Evolutionary conservation across 2,888 invertebrate species (phyloP).

Genomic region (Alsophila aescularia): DNA sequence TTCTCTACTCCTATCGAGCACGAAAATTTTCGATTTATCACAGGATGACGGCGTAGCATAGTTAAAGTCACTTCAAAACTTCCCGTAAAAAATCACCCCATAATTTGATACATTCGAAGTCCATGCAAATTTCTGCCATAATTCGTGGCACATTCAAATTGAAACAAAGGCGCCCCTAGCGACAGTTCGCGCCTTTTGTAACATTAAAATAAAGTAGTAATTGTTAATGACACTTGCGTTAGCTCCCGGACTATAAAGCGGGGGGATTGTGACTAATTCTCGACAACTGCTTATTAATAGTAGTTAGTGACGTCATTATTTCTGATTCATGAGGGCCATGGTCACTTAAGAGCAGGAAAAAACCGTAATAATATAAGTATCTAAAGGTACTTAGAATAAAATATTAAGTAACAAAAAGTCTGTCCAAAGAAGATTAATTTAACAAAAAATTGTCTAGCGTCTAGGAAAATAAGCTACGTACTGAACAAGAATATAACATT

Average conservation of each 20-base stretch:
- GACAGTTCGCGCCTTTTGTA: conserved; percentile 71
- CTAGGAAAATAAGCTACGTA: no score
- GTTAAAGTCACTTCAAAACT: conserved; percentile 19
- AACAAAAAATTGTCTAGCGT: no score
- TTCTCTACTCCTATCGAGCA: no score
- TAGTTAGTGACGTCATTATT: conserved; percentile 28
- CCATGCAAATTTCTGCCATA: conserved; percentile 74
- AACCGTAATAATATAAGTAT: no score
- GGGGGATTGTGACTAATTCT: conserved; percentile 59
- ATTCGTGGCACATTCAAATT: conserved; percentile 67
- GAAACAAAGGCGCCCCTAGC: conserved; percentile 75
- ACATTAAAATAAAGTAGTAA: conserved; percentile 74
- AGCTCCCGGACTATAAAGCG: conserved; percentile 54
- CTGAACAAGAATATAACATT: no score
- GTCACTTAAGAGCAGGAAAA: neutral
- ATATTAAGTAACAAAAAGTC: no score
- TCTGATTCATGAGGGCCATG: neutral
- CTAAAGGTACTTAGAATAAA: no score
- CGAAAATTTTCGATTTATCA: no score
- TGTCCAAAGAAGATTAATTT: no score
- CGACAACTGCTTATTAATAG: conserved; percentile 46
- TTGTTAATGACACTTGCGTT: conserved; percentile 72
- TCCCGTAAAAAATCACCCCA: conserved; percentile 53
- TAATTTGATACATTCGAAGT: conserved; percentile 48
- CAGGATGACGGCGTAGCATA: neutral